phyloP scores from a whole-genome alignment of 2,797 vertebrate species.

The Huso huso region DNA sequence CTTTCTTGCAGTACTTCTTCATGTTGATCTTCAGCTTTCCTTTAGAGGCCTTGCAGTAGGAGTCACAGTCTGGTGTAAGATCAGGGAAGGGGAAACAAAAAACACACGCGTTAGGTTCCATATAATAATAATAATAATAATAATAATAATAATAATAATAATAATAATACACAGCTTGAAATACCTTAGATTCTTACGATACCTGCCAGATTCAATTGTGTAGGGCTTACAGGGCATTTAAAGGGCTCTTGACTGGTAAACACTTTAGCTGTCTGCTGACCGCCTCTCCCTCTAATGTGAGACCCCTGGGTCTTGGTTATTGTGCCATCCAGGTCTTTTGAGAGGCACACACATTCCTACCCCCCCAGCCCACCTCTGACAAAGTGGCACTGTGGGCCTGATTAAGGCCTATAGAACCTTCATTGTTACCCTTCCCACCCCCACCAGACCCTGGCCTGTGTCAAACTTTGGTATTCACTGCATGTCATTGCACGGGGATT shows the following conservation, averaged over 20 bases:
- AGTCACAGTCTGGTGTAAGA: conserved; percentile 69
- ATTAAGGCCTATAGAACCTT: conserved; percentile 58
- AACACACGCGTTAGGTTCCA: conserved; percentile 35
- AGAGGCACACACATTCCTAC: conserved; percentile 56
- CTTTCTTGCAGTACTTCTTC: conserved; percentile 99
- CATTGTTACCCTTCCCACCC: conserved; percentile 58
- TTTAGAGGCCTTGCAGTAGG: conserved; percentile 94
- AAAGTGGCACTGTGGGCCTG: conserved; percentile 56
- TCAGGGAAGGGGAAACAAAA: conserved; percentile 34
- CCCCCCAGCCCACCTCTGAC: conserved; percentile 44
- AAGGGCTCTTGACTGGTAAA: conserved; percentile 44
- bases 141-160: neutral
- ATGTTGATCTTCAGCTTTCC: conserved; percentile 98
- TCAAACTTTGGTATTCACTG: conserved; percentile 79
- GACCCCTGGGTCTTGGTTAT: conserved; percentile 50
- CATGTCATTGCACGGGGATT: conserved; percentile 46
- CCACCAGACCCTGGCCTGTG: conserved; percentile 50
- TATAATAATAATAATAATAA: conserved; percentile 41
- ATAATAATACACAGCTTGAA: conserved; percentile 34
- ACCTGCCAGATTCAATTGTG: conserved; percentile 51
- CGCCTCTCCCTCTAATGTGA: conserved; percentile 51
- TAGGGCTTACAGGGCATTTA: conserved; percentile 46
- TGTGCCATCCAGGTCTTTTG: conserved; percentile 44
- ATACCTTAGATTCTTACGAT: conserved; percentile 48
- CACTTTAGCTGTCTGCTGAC: conserved; percentile 43